Percentiles rank a stretch among this genome's conserved stretches.
Conservation (phyloP, 2,888 invertebrate species). For the Agrotis ipsilon region DNA sequence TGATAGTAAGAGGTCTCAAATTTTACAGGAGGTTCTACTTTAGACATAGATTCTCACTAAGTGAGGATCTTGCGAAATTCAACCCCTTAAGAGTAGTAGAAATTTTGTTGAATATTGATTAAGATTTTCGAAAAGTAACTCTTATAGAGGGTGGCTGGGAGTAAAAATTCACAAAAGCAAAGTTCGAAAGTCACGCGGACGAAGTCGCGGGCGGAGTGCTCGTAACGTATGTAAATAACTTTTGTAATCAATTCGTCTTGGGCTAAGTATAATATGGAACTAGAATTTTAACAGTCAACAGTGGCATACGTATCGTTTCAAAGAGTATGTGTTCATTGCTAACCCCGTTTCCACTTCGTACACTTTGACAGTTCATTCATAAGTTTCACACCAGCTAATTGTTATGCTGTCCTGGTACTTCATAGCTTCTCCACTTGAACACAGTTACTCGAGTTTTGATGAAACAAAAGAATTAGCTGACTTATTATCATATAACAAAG, state of each 20-base stretch:
- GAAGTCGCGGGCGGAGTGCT: too few relatives aligned
- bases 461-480: not conserved
- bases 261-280: conserved; percentile 12
- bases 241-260: conserved; percentile 21
- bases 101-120: too few relatives aligned
- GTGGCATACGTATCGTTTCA: not conserved
- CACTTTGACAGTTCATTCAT: conserved; percentile 40
- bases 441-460: conserved; percentile 4
- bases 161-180: too few relatives aligned
- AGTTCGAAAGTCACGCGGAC: too few relatives aligned
- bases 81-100: too few relatives aligned
- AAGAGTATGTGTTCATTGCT: not conserved
- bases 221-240: not conserved
- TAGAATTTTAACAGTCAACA: conserved; percentile 17
- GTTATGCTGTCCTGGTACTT: conserved; percentile 37
- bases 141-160: too few relatives aligned
- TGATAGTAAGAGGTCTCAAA: too few relatives aligned
- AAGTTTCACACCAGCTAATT: conserved; percentile 31
- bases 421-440: conserved; percentile 9
- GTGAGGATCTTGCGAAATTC: too few relatives aligned
- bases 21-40: too few relatives aligned
- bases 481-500: too few relatives aligned
- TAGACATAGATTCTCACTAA: too few relatives aligned
- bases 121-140: too few relatives aligned
- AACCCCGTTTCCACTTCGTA: conserved; percentile 1